A percentile compares a stretch with the other conserved stretches of the same genome.
Conservation (phyloP, 2,797 vertebrate genomes). For the Decapterus maruadsi region DNA sequence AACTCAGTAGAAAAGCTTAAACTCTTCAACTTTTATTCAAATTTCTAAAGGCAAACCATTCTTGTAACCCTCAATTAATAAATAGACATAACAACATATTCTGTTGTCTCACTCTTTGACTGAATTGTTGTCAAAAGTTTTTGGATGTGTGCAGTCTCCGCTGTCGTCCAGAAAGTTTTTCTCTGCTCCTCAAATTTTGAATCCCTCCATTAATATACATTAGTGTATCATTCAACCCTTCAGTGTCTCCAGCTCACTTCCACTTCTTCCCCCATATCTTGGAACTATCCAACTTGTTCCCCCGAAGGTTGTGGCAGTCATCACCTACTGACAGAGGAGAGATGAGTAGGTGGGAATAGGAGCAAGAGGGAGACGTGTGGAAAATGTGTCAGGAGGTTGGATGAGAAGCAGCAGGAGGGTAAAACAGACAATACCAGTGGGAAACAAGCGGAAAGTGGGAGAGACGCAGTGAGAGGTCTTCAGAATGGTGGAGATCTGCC, state of each 20-base stretch:
- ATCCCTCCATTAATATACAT: background rate
- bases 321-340: constrained; percentile 18
- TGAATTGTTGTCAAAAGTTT: background rate
- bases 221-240: background rate
- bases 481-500: constrained; percentile 28
- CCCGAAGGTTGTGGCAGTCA: constrained; percentile 23
- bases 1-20: background rate
- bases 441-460: constrained; percentile 28
- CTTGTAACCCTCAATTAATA: background rate
- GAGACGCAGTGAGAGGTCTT: constrained; percentile 35
- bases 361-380: constrained; percentile 23
- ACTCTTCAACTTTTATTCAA: background rate
- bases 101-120: background rate
- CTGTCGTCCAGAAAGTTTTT: constrained; percentile 13
- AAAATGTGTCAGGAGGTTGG: constrained; percentile 21
- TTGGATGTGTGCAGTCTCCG: background rate
- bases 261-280: constrained; percentile 19
- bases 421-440: constrained; percentile 22
- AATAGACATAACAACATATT: background rate
- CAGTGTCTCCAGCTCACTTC: constrained; percentile 6
- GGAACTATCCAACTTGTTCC: constrained; percentile 17
- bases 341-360: constrained; percentile 18
- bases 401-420: constrained; percentile 39
- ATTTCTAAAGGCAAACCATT: background rate
- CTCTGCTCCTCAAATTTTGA: constrained; percentile 22